Evolutionary conservation across 2,113 vertebrate genomes (phyloP), one percentile per base, ranked within the genome.

Genomic region (Mesoclemmys tuberculata): DNA sequence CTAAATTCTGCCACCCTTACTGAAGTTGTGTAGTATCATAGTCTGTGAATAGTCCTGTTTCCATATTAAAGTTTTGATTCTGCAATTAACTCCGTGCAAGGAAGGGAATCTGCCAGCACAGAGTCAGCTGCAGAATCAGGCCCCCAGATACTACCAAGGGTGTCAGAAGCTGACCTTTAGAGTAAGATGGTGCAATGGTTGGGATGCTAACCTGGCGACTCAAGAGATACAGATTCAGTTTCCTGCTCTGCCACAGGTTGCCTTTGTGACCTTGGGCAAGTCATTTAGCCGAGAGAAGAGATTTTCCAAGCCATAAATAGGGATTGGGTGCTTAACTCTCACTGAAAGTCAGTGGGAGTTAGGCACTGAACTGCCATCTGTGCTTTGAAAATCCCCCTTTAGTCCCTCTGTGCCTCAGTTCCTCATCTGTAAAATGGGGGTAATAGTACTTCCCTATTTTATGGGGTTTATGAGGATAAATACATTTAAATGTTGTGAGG

Each of bases 271-370:
- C n/a, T 85, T 29, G 38, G 83, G n/a, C 29, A 54, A 88, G 4
- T 64, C 35, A 31, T 56, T 86, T 91, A 19, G 22, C 46, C 46
- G 8, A 46, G 80, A 68, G 85, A 38, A 82, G 61, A 6, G 22
- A 10, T 46, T 86, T 90, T 49, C 10, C 8, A 38, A 21, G 64
- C n/a, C n/a, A 38, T 38, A 38, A 56, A 1, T 19, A 1, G 4
- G 24, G 0, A 1, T n/a, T 0, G 75, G 71, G 10, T 82, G 35
- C 27, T 2, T 22, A 0, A 0, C 1, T 55, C 1, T 19, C 14
- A 29, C 21, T 94, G 88, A 79, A 68, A 83, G n/a, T 16, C 87
- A 16, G 41, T 4, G 71, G 29, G 74, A 84, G 52, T 19, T 77
- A 8, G 21, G 61, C 26, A 14, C 4, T 19, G 55, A 51, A 90